Base-by-base conservation (phyloP, 2,113 vertebrate genomes). In the Orthonyx spaldingii region DNA sequence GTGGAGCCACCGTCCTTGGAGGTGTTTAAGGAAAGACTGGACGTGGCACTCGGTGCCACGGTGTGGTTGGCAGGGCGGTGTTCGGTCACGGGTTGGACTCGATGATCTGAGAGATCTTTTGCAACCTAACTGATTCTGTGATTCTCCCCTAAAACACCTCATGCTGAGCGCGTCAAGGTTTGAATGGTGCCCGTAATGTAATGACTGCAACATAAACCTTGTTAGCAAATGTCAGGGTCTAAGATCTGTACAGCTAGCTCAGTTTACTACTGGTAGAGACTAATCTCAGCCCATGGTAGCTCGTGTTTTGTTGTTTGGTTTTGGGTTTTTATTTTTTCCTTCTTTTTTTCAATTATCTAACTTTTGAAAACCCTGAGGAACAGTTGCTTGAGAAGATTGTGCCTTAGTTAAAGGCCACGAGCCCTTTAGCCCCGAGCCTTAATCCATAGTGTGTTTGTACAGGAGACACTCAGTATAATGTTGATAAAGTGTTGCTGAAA, bases 191-290 rank as follows among this genome's bases (percentile, higher is more conserved):
- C 27, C 0, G 4, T 5, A n/a, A 2, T 5, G 66, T 17, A 2
- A 47, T 37, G 27, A 56, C 15, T 28, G 16, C 15, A 20, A 3
- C 11, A 3, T 26, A 16, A 65, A 13, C 23, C 22, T 30, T 8
- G 26, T 12, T 11, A 3, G n/a, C 3, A 8, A 5, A 16, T 8
- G 53, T 1, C 41, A 3, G 66, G 0, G 16, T n/a, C 5, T 16
- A 0, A 7, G 23, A 6, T 30, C 74, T 21, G 2, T 5, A 4
- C 69, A 18, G 55, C 64, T 18, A 1, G 8, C 13, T 56, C 23
- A 7, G 13, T 41, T 42, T 22, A 2, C n/a, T 20, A 1, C 2
- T 22, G n/a, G 32, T 18, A 2, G 47, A 41, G 53, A 63, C 37
- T 33, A 0, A 16, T 5, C 35, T 32, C 14, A 9, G 37, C 7